Evolutionary conservation across 2,888 invertebrate species (phyloP), one percentile per base, ranked within the genome.

Genomic region (Drosophila borborema): DNA sequence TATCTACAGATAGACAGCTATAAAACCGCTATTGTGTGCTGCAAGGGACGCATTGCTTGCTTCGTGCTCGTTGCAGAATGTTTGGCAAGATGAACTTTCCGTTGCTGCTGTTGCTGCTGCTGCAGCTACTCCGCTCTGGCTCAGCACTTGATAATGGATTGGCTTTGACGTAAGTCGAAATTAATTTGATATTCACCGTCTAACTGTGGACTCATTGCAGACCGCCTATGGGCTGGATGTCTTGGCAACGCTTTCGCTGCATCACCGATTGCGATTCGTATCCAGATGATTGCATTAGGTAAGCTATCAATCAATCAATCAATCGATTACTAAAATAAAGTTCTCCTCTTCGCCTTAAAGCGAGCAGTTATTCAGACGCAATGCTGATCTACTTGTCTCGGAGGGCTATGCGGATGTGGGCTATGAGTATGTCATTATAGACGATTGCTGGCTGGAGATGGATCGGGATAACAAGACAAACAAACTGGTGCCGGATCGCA

Each of bases 381-480:
- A 94, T 64, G 95, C 96, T 0, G 95, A 96, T 83, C 85, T 94
- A 10, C 92, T 96, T 91, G 95, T 95, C 0, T 93, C 93, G 7
- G 96, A 96, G 55, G 97, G 97, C 0, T 97, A 96, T 90, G 92
- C 94, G 3, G 95, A 94, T 10, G 95, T 94, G 3, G 97, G 97
- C 0, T 97, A 97, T 91, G 94, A 96, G 75, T 96, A 96, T 86
- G 92, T 96, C 0, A 95, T 95, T 58, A 95, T 96, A 54, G 96
- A 96, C 80, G 96, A 97, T 92, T 97, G 97, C 91, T 97, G 97
- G 97, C 92, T 96, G 89, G 95, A 95, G 81, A 94, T 93, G 81
- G 87, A 94, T 16, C 93, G 97, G 45, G 95, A 95, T 53, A 83
- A 92, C 6, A 63, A 60, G 3, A 93, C 94, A 2, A 95, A 95